A percentile compares a stretch with the other conserved stretches of the same genome.
These are phyloP conservation scores for Meloidogyne chitwoodi DNA, from an alignment of 1,140 invertebrate genomes.

Conservation along the genomic window DNA sequence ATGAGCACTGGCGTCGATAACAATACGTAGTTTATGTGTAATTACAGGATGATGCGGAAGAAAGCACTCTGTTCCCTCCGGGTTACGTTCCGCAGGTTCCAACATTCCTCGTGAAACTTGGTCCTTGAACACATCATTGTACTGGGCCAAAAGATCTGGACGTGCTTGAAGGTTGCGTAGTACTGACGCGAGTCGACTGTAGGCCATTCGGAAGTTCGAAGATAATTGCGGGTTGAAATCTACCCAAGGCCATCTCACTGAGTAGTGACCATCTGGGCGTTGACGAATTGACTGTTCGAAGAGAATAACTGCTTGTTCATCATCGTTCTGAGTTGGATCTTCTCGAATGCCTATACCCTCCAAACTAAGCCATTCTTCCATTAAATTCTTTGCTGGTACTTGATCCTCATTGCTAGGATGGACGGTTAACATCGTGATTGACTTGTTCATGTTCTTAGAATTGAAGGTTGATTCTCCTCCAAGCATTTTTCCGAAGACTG, in stretches of 20 bases:
- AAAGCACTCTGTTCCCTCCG: background rate
- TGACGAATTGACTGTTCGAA: conserved; percentile 22
- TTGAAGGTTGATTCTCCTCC: background rate
- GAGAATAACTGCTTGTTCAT: conserved; percentile 8
- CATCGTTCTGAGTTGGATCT: conserved; percentile 22
- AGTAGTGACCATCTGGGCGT: conserved; percentile 5
- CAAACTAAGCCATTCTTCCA: background rate
- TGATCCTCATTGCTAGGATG: too few relatives aligned
- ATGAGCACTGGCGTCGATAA: conserved; percentile 60
- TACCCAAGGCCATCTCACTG: conserved; percentile 15
- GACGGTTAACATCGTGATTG: background rate
- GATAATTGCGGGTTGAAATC: background rate
- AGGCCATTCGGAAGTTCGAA: conserved; percentile 14
- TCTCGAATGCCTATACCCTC: conserved; percentile 27
- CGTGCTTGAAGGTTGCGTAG: conserved; percentile 4
- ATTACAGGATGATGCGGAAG: too few relatives aligned
- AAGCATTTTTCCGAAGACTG: too few relatives aligned
- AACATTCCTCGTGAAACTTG: background rate
- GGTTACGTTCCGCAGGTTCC: background rate
- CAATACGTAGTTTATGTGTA: conserved; percentile 60
- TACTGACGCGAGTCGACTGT: background rate
- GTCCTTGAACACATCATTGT: conserved; percentile 3
- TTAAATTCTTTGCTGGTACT: background rate
- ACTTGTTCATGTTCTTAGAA: background rate
- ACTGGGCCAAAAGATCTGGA: too few relatives aligned